Evolutionary conservation across 2,888 invertebrate genomes (phyloP).

Genomic region (Aspidiotus rigidus): DNA sequence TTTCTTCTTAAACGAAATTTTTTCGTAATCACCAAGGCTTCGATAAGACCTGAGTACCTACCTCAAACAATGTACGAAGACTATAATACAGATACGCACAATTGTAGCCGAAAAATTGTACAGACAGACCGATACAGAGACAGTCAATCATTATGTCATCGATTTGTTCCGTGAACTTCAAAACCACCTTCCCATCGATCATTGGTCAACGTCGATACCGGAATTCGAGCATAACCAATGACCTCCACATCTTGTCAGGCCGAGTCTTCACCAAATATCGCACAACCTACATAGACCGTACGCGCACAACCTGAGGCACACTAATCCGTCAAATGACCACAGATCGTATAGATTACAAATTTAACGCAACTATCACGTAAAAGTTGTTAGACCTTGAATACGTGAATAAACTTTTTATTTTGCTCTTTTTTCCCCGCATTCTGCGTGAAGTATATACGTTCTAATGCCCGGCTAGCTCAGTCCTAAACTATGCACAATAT

Average conservation of each 20-base stretch:
- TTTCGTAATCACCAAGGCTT: too few relatives aligned
- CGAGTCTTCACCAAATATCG: background rate
- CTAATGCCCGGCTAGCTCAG: too few relatives aligned
- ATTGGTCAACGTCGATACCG: background rate
- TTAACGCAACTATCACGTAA: slow-evolving; percentile 23
- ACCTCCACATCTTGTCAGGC: background rate
- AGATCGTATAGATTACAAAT: background rate
- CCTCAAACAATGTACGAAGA: too few relatives aligned
- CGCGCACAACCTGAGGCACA: background rate
- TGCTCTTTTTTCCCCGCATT: background rate
- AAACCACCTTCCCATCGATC: background rate
- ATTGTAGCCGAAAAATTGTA: too few relatives aligned
- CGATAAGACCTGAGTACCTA: too few relatives aligned
- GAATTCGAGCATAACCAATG: slow-evolving; percentile 4
- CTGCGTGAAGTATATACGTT: background rate
- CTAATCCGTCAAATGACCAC: background rate
- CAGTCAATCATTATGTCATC: background rate
- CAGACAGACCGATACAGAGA: too few relatives aligned
- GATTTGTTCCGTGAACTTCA: slow-evolving; percentile 2
- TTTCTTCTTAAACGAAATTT: too few relatives aligned
- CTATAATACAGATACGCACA: too few relatives aligned
- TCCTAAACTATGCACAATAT: too few relatives aligned
- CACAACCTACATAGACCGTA: background rate
- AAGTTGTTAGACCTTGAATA: slow-evolving; percentile 31
- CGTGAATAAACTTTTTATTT: too few relatives aligned